Conservation (phyloP, 2,113 vertebrate species). For the Paedocypris sp. region DNA sequence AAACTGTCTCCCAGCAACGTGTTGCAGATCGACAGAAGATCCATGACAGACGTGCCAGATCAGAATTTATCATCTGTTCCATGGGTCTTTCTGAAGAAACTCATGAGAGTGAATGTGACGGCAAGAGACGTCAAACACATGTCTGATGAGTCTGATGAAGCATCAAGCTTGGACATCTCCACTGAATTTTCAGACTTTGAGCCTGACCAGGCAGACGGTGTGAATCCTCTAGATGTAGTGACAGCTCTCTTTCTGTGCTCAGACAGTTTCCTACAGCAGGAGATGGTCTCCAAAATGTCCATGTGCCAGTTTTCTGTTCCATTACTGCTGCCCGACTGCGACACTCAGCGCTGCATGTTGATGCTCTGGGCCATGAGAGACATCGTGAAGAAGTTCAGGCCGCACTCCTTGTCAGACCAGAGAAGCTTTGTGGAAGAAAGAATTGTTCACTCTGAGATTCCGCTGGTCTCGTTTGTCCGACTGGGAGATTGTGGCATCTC, state of each 20-base stretch:
- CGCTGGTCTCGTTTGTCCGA: slow-evolving; percentile 57
- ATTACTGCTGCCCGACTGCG: slow-evolving; percentile 50
- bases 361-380: slow-evolving; percentile 58
- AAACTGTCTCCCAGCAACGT: slow-evolving; percentile 38
- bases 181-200: not conserved
- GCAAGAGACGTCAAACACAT: not conserved
- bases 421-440: slow-evolving; percentile 34
- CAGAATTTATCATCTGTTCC: slow-evolving; percentile 16
- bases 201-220: not conserved
- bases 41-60: not conserved
- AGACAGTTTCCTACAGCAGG: slow-evolving; percentile 53
- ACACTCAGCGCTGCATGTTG: slow-evolving; percentile 42
- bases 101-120: slow-evolving; percentile 39
- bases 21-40: slow-evolving; percentile 36
- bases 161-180: not conserved
- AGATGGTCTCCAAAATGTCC: slow-evolving; percentile 58
- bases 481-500: slow-evolving; percentile 52
- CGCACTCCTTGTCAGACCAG: slow-evolving; percentile 25
- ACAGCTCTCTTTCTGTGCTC: slow-evolving; percentile 56
- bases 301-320: slow-evolving; percentile 63
- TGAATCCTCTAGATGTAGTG: slow-evolving; percentile 53
- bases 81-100: slow-evolving; percentile 34
- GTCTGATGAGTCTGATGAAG: not conserved
- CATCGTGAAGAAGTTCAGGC: slow-evolving; percentile 44
- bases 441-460: slow-evolving; percentile 39